Evolutionary conservation across 2,797 vertebrate species (phyloP), one percentile per base, ranked within the genome.

Genomic region (Pangasius larnaudii): DNA sequence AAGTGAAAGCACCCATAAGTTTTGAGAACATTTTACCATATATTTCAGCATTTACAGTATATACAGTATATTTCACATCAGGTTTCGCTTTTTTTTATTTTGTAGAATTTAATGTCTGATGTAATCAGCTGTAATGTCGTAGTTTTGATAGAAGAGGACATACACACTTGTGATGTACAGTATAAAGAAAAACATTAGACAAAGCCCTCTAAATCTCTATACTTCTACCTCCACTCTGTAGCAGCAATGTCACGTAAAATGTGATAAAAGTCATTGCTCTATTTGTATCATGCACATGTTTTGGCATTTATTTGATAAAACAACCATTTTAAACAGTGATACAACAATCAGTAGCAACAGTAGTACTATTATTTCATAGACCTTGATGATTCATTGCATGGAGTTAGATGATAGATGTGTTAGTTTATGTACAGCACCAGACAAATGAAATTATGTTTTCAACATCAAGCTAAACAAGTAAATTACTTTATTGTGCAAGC

Each of bases 1-100:
- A 56, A 79, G n/a, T 33, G 14, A 79, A 79, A 78, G 27, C 49
- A 33, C 16, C 6, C 6, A 14, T 75, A 14, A 2, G 27, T 27
- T 56, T 78, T 9, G 51, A 82, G 27, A 87, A 11, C 72, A 7
- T 22, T 53, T 58, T 24, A 11, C 27, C 9, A 49, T n/a, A n/a
- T 6, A 51, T 74, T 46, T 74, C 39, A 74, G 22, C 22, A 75
- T 51, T 51, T 78, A 53, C n/a, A 56, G 8, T 56, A 18, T 6
- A 77, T 53, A 27, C 11, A 75, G 11, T 27, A 10, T 78, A 53
- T 22, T 33, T 30, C 19, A 51, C 14, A 30, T 6, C 71, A 71
- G 67, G 67, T 39, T 39, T 42, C 69, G 0, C 93, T 94, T 90
- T 89, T 89, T 84, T 89, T 88, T 92, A 22, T 59, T 56, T 77